A percentile compares a stretch with the other conserved stretches of the same genome.
These are phyloP conservation scores for Hyperopisus bebe DNA, from an alignment of 2,113 vertebrate species.

Conservation along the genomic window DNA sequence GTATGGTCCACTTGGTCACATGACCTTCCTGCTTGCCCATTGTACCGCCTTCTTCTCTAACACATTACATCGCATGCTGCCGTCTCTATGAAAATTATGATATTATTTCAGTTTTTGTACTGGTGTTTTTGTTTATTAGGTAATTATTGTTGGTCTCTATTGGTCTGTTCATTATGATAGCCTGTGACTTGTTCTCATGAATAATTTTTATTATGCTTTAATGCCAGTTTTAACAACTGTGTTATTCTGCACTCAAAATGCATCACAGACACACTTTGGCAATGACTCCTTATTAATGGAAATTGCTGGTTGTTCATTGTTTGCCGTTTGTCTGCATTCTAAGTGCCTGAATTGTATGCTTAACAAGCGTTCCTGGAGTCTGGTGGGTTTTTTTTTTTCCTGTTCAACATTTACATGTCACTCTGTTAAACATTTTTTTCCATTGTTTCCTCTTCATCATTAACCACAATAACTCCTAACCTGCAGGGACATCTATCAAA, in stretches of 20 bases:
- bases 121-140: not conserved
- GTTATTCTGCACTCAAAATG: not conserved
- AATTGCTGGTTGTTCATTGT: not conserved
- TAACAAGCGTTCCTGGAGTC: not conserved
- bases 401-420: conserved; percentile 1
- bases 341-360: not conserved
- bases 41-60: not conserved
- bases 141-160: conserved; percentile 9
- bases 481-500: not conserved
- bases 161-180: conserved; percentile 1
- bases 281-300: not conserved
- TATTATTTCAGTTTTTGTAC: not conserved
- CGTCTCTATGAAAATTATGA: not conserved
- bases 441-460: not conserved
- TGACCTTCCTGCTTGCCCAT: not conserved
- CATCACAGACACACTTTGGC: not conserved
- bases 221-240: not conserved
- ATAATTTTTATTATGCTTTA: conserved; percentile 5
- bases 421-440: not conserved
- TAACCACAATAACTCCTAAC: not conserved
- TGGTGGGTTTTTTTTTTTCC: not conserved
- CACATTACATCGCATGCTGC: not conserved
- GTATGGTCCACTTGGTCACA: not conserved
- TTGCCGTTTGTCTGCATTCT: not conserved
- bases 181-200: not conserved